Evolutionary conservation across 2,113 vertebrate species (phyloP), one percentile per base, ranked within the genome.

Genomic region (Ciconia boyciana): DNA sequence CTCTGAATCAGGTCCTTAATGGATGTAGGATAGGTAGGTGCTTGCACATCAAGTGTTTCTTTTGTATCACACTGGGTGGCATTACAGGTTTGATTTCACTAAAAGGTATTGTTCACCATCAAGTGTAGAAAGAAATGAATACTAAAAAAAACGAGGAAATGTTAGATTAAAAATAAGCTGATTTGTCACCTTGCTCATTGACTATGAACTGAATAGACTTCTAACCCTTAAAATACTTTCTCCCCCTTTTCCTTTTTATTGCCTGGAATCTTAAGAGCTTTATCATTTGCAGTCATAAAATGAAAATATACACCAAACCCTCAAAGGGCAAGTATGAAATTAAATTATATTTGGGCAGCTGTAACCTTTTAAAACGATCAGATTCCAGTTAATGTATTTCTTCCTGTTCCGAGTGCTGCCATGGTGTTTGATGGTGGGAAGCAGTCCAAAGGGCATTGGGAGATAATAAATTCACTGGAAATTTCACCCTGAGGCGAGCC

Each of bases 341-440:
- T 98, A 98, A 98, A 98, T 98, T 98, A 98, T 98, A 98, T 98
- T 98, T 98, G 98, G 98, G 98, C 98, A 98, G 98, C 98, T 98
- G 98, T 98, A 98, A 98, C 98, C 98, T 98, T 98, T 98, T 98
- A 98, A 98, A 98, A 98, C 94, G 98, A 98, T 98, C 98, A 98
- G 98, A 98, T 98, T 98, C 98, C 97, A 98, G 98, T 98, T 98
- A 98, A 98, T 98, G 98, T 98, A 98, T 98, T 98, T 98, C 98
- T 98, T 98, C 98, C 98, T 98, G 98, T 98, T 98, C 98, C 95
- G 97, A 98, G 98, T 97, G 98, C 98, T 98, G 98, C 98, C 98
- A 98, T 97, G 94, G 97, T 98, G 98, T 98, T 98, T 98, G 98
- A 98, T 98, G 97, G 98, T 98, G 97, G 98, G 98, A 98, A 98